Conservation (phyloP, 2,113 vertebrate species). For the pig (Sus scrofa) region T2T-Sscrofa CM000814.6:55764501-55765000, state of each 20-base stretch:
- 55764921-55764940: neutral
- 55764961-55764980: neutral
- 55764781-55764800: neutral
- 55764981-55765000: neutral
- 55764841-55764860: neutral
- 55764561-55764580: neutral
- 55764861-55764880: neutral
- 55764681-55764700: neutral
- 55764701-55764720: fast-evolving
- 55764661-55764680: neutral
- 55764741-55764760: neutral
- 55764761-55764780: neutral
- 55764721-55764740: neutral
- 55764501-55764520: neutral
- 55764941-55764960: neutral
- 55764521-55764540: neutral
- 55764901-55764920: neutral
- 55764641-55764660: no score
- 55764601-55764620: neutral
- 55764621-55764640: neutral
- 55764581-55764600: neutral
- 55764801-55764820: neutral
- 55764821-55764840: neutral
- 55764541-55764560: neutral
- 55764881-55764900: neutral